Percentiles rank a stretch among this genome's conserved stretches.
phyloP scores from a whole-genome alignment of 2,888 invertebrate species.

The Torymus auratus region DNA sequence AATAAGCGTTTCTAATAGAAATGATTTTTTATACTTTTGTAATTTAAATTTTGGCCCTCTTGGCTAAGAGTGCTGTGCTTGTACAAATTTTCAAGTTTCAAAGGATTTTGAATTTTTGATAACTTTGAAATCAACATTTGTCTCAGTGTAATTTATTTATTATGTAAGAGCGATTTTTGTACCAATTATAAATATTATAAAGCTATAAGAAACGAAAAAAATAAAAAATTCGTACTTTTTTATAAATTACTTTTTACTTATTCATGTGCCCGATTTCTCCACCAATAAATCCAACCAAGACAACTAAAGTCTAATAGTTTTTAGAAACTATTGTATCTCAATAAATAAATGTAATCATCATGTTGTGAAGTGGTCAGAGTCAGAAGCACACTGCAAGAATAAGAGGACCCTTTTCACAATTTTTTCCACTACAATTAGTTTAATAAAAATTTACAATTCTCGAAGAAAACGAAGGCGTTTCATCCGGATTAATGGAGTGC shows the following conservation, averaged over 20 bases:
- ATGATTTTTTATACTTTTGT: conserved; percentile 36
- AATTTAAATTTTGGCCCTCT: conserved; percentile 26
- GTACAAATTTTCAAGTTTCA: conserved; percentile 50
- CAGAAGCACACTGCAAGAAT: no score
- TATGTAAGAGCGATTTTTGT: conserved; percentile 75
- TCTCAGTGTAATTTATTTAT: conserved; percentile 75
- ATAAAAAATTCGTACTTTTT: conserved; percentile 52
- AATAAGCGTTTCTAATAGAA: conserved; percentile 6
- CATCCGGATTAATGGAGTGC: no score
- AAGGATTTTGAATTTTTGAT: conserved; percentile 49
- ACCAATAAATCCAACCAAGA: no score
- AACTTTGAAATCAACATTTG: conserved; percentile 45
- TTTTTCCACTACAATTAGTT: no score
- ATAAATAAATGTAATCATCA: no score
- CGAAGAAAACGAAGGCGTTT: no score
- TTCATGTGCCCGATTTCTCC: background rate
- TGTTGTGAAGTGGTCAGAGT: no score
- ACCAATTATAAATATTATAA: conserved; percentile 67
- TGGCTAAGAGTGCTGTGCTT: conserved; percentile 39
- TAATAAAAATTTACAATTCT: no score
- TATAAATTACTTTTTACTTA: conserved; percentile 41
- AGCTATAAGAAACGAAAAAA: conserved; percentile 52
- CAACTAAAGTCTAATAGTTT: no score
- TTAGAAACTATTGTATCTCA: no score
- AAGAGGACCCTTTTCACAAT: no score